A percentile compares a stretch with the other conserved stretches of the same genome.
Evolutionary conservation across 1,140 invertebrate species (phyloP).

Genomic region (Panulirus ornatus): DNA sequence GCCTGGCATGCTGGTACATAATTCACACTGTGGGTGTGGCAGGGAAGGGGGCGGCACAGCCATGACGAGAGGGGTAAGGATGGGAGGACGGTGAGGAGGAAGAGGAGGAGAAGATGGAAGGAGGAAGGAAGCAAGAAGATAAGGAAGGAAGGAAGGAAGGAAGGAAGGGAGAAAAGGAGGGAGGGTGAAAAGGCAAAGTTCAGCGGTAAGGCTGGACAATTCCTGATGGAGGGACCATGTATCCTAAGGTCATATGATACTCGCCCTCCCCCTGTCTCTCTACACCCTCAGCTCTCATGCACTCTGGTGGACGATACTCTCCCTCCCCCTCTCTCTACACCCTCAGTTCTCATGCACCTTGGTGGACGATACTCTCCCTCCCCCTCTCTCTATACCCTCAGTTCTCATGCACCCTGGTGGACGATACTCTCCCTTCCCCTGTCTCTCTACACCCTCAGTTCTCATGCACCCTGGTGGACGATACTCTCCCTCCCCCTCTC

Average conservation of each 20-base stretch:
- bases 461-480: not conserved
- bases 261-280: too few species aligned
- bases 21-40: too few species aligned
- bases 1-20: too few species aligned
- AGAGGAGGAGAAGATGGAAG: not conserved
- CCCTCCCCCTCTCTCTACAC: too few species aligned
- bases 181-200: not conserved
- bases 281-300: too few species aligned
- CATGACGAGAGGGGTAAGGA: not conserved
- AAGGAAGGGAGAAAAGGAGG: not conserved
- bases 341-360: too few species aligned
- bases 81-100: not conserved
- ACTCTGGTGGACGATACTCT: too few species aligned
- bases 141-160: not conserved
- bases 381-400: too few species aligned
- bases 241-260: too few species aligned
- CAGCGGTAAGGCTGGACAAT: too few species aligned
- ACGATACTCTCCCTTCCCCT: not conserved
- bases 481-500: not conserved
- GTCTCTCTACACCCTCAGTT: not conserved
- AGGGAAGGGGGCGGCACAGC: not conserved
- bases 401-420: not conserved
- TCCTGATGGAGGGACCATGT: too few species aligned
- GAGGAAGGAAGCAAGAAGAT: not conserved
- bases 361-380: too few species aligned